Base-by-base conservation (phyloP, 2,113 vertebrate genomes). In the Nothocercus julius region DNA sequence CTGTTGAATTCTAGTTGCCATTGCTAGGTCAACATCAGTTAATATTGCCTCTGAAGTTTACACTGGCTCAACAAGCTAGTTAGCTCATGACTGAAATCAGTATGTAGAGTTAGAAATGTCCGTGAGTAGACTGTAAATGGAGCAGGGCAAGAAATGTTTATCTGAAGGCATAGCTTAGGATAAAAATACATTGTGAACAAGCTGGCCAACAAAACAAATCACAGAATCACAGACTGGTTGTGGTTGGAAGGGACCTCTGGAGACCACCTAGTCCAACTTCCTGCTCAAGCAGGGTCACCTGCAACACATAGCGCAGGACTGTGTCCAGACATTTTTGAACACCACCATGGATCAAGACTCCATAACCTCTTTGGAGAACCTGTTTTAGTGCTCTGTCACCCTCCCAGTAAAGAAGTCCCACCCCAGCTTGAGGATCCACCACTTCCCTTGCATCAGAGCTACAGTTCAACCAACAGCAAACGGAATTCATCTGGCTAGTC, bases 81-180 rank as follows among this genome's bases (percentile, higher is more conserved):
- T 49, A 59, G 56, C 15, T 64, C 32, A 51, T 27, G 34, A 38
- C 68, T 64, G 36, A 81, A 76, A 64, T 22, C 38, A 42, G 10
- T 66, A 30, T 34, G 27, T 28, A 81, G 32, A 89, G 24, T 61
- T 81, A 61, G 89, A 94, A 91, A 69, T 4, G 19, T 89, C 40
- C 38, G 79, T 1, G 4, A 87, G 40, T 40, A 70, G 22, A 1
- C 4, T 24, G 64, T 47, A 61, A 30, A 6, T n/a, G 44, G 7
- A 81, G n/a, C 44, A n/a, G 8, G 69, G 28, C 22, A 36, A 51
- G n/a, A 62, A 95, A 66, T 3, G 3, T 38, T 27, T 20, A 38
- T 38, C 34, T 47, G 16, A 53, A 85, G 19, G 25, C 67, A 32
- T 11, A 81, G 36, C 30, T 87, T 34, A 54, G 53, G 44, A 67